Evolutionary conservation across 2,888 invertebrate species (phyloP).

Genomic region (Cheilosia scutellata): DNA sequence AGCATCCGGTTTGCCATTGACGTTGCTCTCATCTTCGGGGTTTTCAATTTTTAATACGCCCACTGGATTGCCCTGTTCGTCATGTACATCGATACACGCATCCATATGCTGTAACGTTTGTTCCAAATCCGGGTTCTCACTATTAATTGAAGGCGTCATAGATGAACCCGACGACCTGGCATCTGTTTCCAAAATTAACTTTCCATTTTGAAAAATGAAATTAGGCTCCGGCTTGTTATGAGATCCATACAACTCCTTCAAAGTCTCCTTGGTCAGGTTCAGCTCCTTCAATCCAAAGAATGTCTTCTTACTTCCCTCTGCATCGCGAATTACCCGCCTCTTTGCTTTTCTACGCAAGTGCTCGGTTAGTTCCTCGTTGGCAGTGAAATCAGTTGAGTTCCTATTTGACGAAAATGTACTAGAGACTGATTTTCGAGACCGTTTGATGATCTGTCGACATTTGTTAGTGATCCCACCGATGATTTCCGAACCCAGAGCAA

Average conservation of each 20-base stretch:
- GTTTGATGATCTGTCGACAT: conserved; percentile 84
- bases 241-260: conserved; percentile 81
- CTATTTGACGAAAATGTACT: conserved; percentile 80
- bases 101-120: conserved; percentile 23
- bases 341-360: conserved; percentile 57
- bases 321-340: conserved; percentile 23
- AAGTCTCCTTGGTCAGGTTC: conserved; percentile 81
- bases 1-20: conserved; percentile 21
- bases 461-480: conserved; percentile 88
- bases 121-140: conserved; percentile 10
- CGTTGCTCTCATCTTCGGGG: background rate
- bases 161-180: conserved; percentile 73
- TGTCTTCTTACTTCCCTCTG: conserved; percentile 65
- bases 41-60: conserved; percentile 29
- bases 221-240: conserved; percentile 77
- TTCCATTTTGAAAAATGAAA: conserved; percentile 76
- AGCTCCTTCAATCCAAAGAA: conserved; percentile 81
- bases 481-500: conserved; percentile 88
- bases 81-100: conserved; percentile 54
- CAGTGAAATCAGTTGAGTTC: conserved; percentile 73
- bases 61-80: conserved; percentile 30
- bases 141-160: conserved; percentile 36
- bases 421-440: conserved; percentile 78
- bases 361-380: conserved; percentile 49
- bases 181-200: conserved; percentile 75